Percentiles rank a stretch among this genome's conserved stretches.
These are phyloP conservation scores for Brotula barbata DNA, from an alignment of 2,797 vertebrate genomes.

Conservation along the genomic window DNA sequence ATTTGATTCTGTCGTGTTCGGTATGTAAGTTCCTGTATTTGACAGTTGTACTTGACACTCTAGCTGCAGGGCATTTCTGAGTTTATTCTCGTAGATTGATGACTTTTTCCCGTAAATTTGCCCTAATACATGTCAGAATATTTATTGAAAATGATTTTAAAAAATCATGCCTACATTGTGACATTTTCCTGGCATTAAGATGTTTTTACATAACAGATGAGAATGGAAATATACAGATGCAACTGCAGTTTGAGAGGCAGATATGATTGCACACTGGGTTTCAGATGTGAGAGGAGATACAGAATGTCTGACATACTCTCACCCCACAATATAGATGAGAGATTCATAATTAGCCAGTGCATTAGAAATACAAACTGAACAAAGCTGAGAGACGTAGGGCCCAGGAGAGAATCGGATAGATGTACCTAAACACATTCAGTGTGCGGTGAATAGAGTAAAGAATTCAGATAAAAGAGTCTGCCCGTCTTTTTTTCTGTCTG, in stretches of 20 bases:
- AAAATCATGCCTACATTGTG: not conserved
- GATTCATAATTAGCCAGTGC: slow-evolving; percentile 4
- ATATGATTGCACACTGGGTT: slow-evolving; percentile 5
- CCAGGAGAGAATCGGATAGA: slow-evolving; percentile 10
- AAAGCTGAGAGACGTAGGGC: slow-evolving; percentile 29
- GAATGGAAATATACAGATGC: too few species aligned
- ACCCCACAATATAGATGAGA: slow-evolving; percentile 20
- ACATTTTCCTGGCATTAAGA: too few species aligned
- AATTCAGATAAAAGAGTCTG: slow-evolving; percentile 1
- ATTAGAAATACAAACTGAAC: slow-evolving; percentile 33
- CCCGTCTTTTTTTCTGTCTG: slow-evolving; percentile 7
- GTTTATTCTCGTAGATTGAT: too few species aligned
- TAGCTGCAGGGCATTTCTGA: too few species aligned
- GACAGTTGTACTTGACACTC: too few species aligned
- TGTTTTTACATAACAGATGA: too few species aligned
- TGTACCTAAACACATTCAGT: not conserved
- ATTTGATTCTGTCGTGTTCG: too few species aligned
- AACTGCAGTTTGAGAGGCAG: slow-evolving; percentile 4
- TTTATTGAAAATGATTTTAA: slow-evolving; percentile 3
- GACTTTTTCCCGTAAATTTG: too few species aligned
- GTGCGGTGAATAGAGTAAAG: slow-evolving; percentile 16
- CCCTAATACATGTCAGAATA: too few species aligned
- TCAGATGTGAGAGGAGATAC: slow-evolving; percentile 10
- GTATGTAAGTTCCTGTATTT: too few species aligned
- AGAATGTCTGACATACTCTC: slow-evolving; percentile 7